These are phyloP conservation scores for Cisticola juncidis DNA, from an alignment of 2,113 vertebrate genomes.

Conservation along the genomic window DNA sequence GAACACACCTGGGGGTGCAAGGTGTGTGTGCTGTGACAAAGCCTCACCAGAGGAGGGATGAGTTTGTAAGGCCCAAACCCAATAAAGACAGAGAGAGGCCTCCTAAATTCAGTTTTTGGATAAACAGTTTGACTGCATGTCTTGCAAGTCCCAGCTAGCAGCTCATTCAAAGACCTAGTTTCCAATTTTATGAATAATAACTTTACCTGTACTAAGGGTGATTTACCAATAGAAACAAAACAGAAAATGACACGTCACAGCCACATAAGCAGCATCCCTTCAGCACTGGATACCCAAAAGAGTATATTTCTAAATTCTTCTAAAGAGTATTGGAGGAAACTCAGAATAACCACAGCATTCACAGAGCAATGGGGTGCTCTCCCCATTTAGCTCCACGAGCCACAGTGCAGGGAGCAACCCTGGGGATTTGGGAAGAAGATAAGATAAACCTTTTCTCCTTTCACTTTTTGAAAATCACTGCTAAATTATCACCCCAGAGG, in stretches of 20 bases:
- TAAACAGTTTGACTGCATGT: neutral
- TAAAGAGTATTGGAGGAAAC: neutral
- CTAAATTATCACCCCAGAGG: neutral
- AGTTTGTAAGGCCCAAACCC: neutral
- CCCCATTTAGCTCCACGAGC: neutral
- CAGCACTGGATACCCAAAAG: neutral
- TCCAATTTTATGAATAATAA: neutral
- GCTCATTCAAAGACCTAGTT: neutral
- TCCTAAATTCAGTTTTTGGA: neutral
- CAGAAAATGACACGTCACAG: neutral
- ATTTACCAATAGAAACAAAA: neutral
- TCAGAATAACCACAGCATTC: neutral
- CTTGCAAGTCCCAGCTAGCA: neutral
- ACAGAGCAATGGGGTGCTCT: neutral
- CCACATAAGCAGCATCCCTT: neutral
- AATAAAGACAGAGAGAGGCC: accelerated
- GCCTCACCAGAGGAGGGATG: neutral
- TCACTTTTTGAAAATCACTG: neutral
- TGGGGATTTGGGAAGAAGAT: neutral
- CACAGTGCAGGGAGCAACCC: neutral
- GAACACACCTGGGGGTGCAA: neutral
- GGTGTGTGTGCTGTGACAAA: too few species aligned
- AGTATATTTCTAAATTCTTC: neutral
- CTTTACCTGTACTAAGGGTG: neutral
- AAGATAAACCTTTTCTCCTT: too few species aligned